These are phyloP conservation scores for Pachypanchax playfairii DNA, from an alignment of 2,113 vertebrate species.

Conservation along the genomic window DNA sequence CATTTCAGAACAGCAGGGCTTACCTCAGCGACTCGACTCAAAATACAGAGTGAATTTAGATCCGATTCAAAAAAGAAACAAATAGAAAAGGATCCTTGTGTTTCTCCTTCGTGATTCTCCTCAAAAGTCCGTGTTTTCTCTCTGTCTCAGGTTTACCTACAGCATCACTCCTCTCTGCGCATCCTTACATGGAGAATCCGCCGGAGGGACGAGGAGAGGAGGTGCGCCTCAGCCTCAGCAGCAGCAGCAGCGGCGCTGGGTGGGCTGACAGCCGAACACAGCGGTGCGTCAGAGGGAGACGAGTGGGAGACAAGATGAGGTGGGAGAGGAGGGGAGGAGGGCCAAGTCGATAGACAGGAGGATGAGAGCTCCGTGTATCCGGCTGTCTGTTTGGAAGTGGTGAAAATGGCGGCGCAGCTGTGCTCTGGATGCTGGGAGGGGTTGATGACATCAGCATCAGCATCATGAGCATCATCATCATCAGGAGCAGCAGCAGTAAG, in stretches of 20 bases:
- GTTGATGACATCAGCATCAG: constrained; percentile 78
- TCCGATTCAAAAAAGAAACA: constrained; percentile 51
- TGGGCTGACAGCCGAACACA: constrained; percentile 47
- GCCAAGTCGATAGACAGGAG: constrained; percentile 33
- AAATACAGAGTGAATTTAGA: constrained; percentile 40
- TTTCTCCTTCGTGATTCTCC: constrained; percentile 35
- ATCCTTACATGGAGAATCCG: constrained; percentile 72
- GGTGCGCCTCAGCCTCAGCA: constrained; percentile 41
- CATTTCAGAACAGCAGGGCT: constrained; percentile 11
- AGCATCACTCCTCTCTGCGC: constrained; percentile 61
- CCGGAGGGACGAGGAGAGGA: constrained; percentile 20
- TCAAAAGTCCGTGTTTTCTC: constrained; percentile 23
- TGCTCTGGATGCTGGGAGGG: constrained; percentile 69
- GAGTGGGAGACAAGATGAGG: constrained; percentile 29
- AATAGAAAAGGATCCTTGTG: constrained; percentile 26
- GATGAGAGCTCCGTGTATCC: too few species aligned
- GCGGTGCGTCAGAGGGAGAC: constrained; percentile 63
- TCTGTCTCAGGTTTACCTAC: constrained; percentile 50
- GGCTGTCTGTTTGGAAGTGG: constrained; percentile 25
- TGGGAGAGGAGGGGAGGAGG: constrained; percentile 19
- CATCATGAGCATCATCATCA: constrained; percentile 68
- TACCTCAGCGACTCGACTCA: constrained; percentile 63
- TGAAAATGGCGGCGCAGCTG: constrained; percentile 76
- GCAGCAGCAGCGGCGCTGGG: constrained; percentile 22
- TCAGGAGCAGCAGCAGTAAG: constrained; percentile 39